Evolutionary conservation across 2,888 invertebrate species (phyloP).

Genomic region (Tillus elongatus): DNA sequence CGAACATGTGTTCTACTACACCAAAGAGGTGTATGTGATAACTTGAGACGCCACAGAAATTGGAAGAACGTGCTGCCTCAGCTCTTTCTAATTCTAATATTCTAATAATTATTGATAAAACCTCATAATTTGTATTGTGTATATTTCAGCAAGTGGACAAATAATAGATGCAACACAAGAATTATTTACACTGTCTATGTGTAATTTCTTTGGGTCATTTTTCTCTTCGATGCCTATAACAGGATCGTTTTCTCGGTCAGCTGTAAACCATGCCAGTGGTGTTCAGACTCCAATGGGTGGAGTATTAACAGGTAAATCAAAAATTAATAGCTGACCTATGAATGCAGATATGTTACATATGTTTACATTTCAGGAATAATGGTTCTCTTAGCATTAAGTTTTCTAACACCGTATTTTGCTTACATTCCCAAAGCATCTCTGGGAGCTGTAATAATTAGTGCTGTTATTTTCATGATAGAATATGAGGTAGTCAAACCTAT

Average conservation of each 20-base stretch:
- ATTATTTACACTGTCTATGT: slow-evolving; percentile 72
- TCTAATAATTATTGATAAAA: slow-evolving; percentile 1
- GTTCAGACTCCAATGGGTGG: slow-evolving; percentile 85
- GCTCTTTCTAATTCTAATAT: too few relatives aligned
- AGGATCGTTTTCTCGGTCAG: slow-evolving; percentile 81
- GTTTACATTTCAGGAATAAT: slow-evolving; percentile 67
- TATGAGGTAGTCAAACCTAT: slow-evolving; percentile 79
- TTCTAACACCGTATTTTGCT: slow-evolving; percentile 82
- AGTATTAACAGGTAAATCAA: slow-evolving; percentile 60
- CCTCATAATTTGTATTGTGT: slow-evolving; percentile 6
- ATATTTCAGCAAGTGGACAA: slow-evolving; percentile 58
- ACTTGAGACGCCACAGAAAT: too few relatives aligned
- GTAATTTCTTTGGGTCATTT: slow-evolving; percentile 81
- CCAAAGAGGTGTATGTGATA: too few relatives aligned
- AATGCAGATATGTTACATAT: slow-evolving; percentile 33
- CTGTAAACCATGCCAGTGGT: slow-evolving; percentile 92
- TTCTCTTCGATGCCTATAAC: slow-evolving; percentile 86
- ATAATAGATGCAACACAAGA: slow-evolving; percentile 86
- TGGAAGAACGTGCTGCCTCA: too few relatives aligned
- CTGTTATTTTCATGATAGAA: slow-evolving; percentile 92
- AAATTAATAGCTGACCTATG: too few relatives aligned
- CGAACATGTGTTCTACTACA: too few relatives aligned
- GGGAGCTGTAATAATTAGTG: slow-evolving; percentile 88
- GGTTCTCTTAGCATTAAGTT: slow-evolving; percentile 72
- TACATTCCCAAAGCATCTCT: slow-evolving; percentile 83